Evolutionary conservation across 2,113 vertebrate genomes (phyloP).

Genomic region (Epinephelus moara): DNA sequence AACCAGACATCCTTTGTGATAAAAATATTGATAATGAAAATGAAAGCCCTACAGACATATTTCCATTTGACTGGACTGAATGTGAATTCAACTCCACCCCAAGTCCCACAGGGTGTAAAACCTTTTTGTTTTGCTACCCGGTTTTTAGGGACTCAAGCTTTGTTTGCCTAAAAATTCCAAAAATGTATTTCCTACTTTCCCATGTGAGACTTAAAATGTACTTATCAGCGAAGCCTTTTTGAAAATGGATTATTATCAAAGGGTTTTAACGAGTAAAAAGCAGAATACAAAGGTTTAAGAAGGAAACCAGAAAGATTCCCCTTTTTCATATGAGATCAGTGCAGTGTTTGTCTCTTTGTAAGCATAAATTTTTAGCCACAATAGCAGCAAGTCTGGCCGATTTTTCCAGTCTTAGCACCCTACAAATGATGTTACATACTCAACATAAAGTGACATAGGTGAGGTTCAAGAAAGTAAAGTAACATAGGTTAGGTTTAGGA

Average conservation of each 20-base stretch:
- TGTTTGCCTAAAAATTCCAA: neutral
- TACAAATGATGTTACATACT: too few species aligned
- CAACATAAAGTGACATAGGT: too few species aligned
- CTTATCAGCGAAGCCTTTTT: neutral
- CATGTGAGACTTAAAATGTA: neutral
- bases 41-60: neutral
- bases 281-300: neutral
- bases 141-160: neutral
- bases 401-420: neutral
- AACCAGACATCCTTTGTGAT: neutral
- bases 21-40: neutral
- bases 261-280: neutral
- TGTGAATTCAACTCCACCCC: neutral
- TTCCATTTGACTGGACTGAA: neutral
- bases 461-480: too few species aligned
- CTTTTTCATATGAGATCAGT: neutral
- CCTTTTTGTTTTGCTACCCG: slow-evolving; percentile 8
- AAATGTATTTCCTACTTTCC: neutral
- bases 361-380: neutral
- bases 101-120: neutral
- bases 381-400: neutral
- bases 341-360: neutral
- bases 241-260: neutral
- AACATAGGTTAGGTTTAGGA: too few species aligned
- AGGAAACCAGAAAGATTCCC: neutral